Evolutionary conservation across 2,797 vertebrate species (phyloP).

Genomic region (Trachops cirrhosus): DNA sequence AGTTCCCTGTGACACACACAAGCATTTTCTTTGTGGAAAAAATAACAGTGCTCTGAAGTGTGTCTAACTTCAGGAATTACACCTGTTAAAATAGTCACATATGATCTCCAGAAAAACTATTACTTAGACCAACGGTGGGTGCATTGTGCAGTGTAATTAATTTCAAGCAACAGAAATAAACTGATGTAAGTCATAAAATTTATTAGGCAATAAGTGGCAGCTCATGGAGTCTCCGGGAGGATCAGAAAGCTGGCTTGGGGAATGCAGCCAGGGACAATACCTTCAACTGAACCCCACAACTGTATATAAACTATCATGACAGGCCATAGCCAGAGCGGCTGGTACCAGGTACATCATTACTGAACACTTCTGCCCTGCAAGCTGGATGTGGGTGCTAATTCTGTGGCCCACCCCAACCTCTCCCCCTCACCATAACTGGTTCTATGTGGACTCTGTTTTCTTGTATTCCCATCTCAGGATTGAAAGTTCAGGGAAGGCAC

Average conservation of each 20-base stretch:
- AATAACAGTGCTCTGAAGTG: not conserved
- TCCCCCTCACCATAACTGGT: accelerated
- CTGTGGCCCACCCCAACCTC: not conserved
- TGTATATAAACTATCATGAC: not conserved
- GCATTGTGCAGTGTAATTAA: not conserved
- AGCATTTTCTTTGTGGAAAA: not conserved
- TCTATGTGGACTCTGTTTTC: not conserved
- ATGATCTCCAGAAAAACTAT: not conserved
- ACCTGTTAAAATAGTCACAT: not conserved
- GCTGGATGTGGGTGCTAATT: not conserved
- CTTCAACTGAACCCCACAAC: not conserved
- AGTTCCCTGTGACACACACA: not conserved
- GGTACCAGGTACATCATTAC: no score
- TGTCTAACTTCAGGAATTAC: not conserved
- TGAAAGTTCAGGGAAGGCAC: not conserved
- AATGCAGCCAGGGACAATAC: not conserved
- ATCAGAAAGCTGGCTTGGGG: not conserved
- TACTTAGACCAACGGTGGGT: not conserved
- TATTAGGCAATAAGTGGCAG: not conserved
- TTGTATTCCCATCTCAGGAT: not conserved
- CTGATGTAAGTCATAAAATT: not conserved
- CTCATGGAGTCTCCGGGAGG: not conserved
- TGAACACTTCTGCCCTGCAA: not conserved
- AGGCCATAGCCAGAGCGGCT: not conserved
- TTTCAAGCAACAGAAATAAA: not conserved